A percentile compares a stretch with the other conserved stretches of the same genome.
These are phyloP conservation scores for Cydia strobilella DNA, from an alignment of 1,140 invertebrate species.

Conservation along the genomic window DNA sequence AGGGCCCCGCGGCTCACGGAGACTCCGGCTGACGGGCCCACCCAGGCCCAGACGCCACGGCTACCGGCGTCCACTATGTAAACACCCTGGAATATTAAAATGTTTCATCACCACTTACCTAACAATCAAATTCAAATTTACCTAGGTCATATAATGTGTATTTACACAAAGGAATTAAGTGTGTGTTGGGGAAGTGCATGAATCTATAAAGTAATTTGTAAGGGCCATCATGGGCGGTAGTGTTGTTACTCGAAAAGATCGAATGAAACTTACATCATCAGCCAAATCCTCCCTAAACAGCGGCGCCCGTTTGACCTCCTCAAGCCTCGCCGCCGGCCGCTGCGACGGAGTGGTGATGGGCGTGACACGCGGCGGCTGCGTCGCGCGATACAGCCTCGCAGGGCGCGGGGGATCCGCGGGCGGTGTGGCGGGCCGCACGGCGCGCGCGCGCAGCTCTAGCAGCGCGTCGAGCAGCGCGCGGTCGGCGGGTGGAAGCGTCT, in stretches of 20 bases:
- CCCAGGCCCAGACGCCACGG: conserved; percentile 96
- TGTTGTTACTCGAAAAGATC: too few relatives aligned
- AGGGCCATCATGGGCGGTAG: too few relatives aligned
- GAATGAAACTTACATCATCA: conserved; percentile 82
- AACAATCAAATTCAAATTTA: too few relatives aligned
- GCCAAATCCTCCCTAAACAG: conserved; percentile 89
- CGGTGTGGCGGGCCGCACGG: conserved; percentile 81
- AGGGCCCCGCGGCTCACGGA: conserved; percentile 91
- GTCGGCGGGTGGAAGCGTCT: conserved; percentile 83
- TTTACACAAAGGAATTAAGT: too few relatives aligned
- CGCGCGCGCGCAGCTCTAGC: conserved; percentile 84
- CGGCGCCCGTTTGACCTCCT: conserved; percentile 92
- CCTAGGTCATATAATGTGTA: too few relatives aligned
- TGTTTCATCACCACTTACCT: background rate
- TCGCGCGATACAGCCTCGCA: conserved; percentile 80
- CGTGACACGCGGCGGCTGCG: conserved; percentile 80
- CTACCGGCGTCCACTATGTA: conserved; percentile 93
- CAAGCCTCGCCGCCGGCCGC: conserved; percentile 92
- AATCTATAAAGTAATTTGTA: too few relatives aligned
- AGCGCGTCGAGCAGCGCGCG: conserved; percentile 85
- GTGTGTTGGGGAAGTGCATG: too few relatives aligned
- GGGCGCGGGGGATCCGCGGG: conserved; percentile 73
- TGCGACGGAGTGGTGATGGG: conserved; percentile 88
- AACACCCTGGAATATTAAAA: conserved; percentile 82
- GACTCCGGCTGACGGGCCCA: conserved; percentile 91